Percentiles rank a stretch among this genome's conserved stretches.
Evolutionary conservation across 2,113 vertebrate genomes (phyloP).

Genomic region (Micronycteris hirsuta): DNA sequence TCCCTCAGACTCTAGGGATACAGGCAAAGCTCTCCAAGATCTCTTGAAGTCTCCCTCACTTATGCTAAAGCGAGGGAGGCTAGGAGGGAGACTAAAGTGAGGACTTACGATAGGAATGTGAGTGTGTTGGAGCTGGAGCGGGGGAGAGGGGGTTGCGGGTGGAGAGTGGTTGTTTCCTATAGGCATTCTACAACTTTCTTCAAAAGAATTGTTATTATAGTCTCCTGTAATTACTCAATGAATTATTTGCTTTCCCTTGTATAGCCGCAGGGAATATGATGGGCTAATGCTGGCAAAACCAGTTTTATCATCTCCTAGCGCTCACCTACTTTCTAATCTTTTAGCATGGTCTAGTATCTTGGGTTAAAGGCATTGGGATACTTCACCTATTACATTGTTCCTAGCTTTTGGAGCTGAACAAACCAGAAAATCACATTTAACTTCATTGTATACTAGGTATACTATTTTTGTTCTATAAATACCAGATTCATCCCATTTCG

Average conservation of each 20-base stretch:
- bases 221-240: background rate
- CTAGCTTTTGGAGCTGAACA: background rate
- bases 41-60: background rate
- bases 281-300: background rate
- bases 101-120: background rate
- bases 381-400: background rate
- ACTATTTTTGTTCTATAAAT: background rate
- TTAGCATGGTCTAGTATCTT: background rate
- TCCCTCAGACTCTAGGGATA: background rate
- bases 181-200: background rate
- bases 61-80: background rate
- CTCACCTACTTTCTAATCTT: background rate
- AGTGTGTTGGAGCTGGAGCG: background rate
- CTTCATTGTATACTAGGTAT: background rate
- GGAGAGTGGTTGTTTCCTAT: background rate
- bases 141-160: background rate
- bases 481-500: background rate
- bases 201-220: background rate
- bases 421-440: background rate
- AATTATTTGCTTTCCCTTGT: background rate
- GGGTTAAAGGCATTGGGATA: background rate
- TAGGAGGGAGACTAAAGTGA: too few species aligned
- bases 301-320: background rate
- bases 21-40: background rate
- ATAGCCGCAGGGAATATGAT: background rate